phyloP scores from a whole-genome alignment of 2,113 vertebrate genomes.

The Nothobranchius kuhntae region DNA sequence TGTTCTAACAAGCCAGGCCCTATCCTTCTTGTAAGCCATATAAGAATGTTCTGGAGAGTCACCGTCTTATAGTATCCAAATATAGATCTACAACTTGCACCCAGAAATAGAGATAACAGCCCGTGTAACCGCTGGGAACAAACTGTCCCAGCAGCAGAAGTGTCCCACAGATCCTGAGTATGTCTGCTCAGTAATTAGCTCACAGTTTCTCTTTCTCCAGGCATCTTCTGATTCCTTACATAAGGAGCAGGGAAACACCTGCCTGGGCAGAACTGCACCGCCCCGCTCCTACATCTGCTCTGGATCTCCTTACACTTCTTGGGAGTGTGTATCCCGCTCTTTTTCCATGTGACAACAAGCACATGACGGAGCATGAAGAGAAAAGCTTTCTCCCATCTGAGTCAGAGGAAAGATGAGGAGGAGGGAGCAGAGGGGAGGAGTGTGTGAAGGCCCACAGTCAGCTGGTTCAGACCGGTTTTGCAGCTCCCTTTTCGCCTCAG shows the following conservation, averaged over 20 bases:
- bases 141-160: constrained; percentile 15
- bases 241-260: constrained; percentile 42
- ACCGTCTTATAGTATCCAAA: constrained; percentile 3
- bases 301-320: constrained; percentile 59
- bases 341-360: constrained; percentile 64
- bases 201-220: background rate
- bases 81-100: constrained; percentile 21
- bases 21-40: background rate
- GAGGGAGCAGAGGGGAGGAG: constrained; percentile 34
- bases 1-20: background rate
- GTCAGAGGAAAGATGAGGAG: constrained; percentile 62
- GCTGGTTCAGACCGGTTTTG: constrained; percentile 80
- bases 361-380: constrained; percentile 53
- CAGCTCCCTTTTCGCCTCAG: constrained; percentile 35
- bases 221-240: constrained; percentile 32
- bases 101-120: constrained; percentile 8
- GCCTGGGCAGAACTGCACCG: constrained; percentile 2
- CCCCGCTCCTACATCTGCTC: background rate
- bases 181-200: constrained; percentile 28
- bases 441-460: constrained; percentile 53
- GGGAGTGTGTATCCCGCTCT: constrained; percentile 56
- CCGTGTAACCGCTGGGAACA: constrained; percentile 20
- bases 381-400: constrained; percentile 63
- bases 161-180: constrained; percentile 28
- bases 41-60: background rate